Base-by-base conservation (phyloP, 2,113 vertebrate species). In the Verasper variegatus region DNA sequence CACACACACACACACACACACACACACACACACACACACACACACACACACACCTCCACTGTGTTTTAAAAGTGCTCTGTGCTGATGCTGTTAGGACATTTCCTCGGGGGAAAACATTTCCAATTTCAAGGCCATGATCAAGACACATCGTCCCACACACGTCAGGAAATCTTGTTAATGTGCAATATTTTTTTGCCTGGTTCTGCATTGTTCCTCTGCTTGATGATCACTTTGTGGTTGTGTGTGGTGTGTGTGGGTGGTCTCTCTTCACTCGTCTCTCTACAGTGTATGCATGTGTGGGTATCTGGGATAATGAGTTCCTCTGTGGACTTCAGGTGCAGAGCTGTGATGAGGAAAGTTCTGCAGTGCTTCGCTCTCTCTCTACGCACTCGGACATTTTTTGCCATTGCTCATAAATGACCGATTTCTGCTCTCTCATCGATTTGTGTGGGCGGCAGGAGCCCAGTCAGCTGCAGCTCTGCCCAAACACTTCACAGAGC, bases 11-110 rank as follows among this genome's bases (percentile, higher is more conserved):
- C 52, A 54, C 52, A 54, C 52, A 11, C 52, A 18, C 5, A 31
- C 31, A 47, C 51, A 13, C 24, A 31, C 57, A 1, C 13, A 15
- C 24, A 1, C 59, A 18, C 8, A 18, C 51, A n/a, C 51, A n/a
- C 51, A 52, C 52, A 54, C 52, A 54, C 52, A 54, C n/a, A 21
- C 52, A 18, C 58, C 58, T 64, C 56, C 69, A 49, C 67, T 0
- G 55, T 60, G 65, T 37, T 64, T 75, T 51, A 54, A 75, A 86
- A 83, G 52, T 60, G 66, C 68, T 77, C 67, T 27, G 60, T 24
- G 37, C 71, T 89, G 37, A 69, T 89, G 90, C 84, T 88, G 75
- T 37, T 87, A 88, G 86, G 86, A 88, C 47, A 49, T 84, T 86
- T 90, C 89, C 80, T 68, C 21, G 4, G 78, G 85, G 84, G 83